A percentile compares a stretch with the other conserved stretches of the same genome.
phyloP scores from a whole-genome alignment of 2,113 vertebrate genomes.

The Indri indri region DNA sequence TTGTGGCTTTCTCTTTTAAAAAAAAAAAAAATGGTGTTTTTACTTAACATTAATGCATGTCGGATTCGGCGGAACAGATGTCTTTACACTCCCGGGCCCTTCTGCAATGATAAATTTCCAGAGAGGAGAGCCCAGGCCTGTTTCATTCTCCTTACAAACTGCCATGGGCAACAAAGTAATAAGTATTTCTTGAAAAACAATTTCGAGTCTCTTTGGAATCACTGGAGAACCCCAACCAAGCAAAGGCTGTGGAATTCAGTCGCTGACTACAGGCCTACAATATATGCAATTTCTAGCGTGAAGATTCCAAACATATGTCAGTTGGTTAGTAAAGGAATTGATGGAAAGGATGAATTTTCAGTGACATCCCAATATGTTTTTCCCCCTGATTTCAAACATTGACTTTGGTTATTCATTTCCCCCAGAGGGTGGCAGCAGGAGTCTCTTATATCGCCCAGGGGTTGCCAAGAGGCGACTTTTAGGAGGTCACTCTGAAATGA shows the following conservation, averaged over 20 bases:
- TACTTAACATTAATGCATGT: background rate
- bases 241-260: background rate
- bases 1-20: background rate
- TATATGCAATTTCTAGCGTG: background rate
- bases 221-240: background rate
- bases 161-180: background rate
- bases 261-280: background rate
- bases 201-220: background rate
- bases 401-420: background rate
- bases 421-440: background rate
- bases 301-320: background rate
- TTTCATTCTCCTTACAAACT: background rate
- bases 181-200: background rate
- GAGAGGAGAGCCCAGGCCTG: background rate
- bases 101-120: background rate
- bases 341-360: background rate
- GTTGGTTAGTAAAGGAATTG: conserved; percentile 7
- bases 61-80: background rate
- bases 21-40: background rate
- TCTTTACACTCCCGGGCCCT: background rate
- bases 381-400: background rate
- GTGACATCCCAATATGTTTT: background rate
- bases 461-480: background rate
- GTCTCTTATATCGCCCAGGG: background rate
- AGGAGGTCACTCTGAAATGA: background rate